Base-by-base conservation (phyloP, 2,113 vertebrate genomes). In the Grallaria varia region DNA sequence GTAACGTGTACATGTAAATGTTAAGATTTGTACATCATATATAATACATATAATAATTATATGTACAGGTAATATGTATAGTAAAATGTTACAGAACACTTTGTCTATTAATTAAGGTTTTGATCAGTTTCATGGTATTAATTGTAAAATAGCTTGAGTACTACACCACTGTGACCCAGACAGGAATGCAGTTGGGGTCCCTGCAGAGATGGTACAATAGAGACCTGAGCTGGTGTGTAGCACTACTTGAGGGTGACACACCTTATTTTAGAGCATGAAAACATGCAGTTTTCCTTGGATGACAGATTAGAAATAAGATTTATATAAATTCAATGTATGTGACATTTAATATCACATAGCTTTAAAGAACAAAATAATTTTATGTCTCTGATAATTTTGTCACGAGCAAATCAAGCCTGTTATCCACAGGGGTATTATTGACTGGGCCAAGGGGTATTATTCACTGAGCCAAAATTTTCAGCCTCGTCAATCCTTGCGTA, bases 191-290 rank as follows among this genome's bases (percentile, higher is more conserved):
- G 42, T 0, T 55, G 72, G 52, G 77, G 50, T 15, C 12, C 17
- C 58, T 75, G 7, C 52, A 14, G 4, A 92, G 52, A 49, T 0
- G 4, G 18, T 19, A 6, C 1, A 35, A 60, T 0, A 40, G 30
- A 71, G 58, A 15, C 20, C 52, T 5, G 11, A 47, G n/a, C 6
- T 14, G 28, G 72, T 9, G 10, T 5, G 8, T 1, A 64, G 56
- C 40, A 67, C 31, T 42, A 31, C 50, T 63, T 58, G 20, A 31
- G 3, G 12, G 42, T 35, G 15, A 64, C 22, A 33, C 2, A 40
- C 4, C 2, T 24, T n/a, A 35, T 37, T 64, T 69, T 19, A 53
- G 31, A 47, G 33, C 52, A 27, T 7, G 25, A 30, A 58, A n/a
- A 5, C 56, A 40, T 62, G 10, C 42, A 14, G 25, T 66, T 74